Evolutionary conservation across 2,888 invertebrate species (phyloP).

Genomic region (Trissolcus brochymenae): DNA sequence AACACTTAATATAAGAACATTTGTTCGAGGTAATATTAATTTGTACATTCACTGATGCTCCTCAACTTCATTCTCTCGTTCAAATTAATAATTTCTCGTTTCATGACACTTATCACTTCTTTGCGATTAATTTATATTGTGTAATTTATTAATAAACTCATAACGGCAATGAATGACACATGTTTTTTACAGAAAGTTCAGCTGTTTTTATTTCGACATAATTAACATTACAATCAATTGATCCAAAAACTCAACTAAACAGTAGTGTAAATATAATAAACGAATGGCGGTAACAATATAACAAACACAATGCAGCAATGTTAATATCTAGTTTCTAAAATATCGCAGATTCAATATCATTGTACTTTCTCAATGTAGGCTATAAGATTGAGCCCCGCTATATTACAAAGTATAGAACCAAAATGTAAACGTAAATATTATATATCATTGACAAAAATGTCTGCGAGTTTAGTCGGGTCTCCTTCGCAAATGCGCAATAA

Average conservation of each 20-base stretch:
- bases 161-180: too few relatives aligned
- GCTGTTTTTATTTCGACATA: slow-evolving; percentile 71
- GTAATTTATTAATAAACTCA: neutral
- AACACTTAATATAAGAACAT: slow-evolving; percentile 70
- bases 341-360: slow-evolving; percentile 52
- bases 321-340: slow-evolving; percentile 30
- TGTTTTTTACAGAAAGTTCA: slow-evolving; percentile 61
- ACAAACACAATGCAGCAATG: slow-evolving; percentile 17
- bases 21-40: slow-evolving; percentile 2
- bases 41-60: slow-evolving; percentile 3
- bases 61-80: neutral
- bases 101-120: neutral
- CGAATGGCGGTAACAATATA: neutral
- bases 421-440: slow-evolving; percentile 16
- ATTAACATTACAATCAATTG: slow-evolving; percentile 71
- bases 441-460: slow-evolving; percentile 11
- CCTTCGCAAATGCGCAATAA: slow-evolving; percentile 22
- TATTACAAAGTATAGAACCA: slow-evolving; percentile 36
- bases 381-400: slow-evolving; percentile 49
- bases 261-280: too few relatives aligned
- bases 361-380: slow-evolving; percentile 56
- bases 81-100: neutral
- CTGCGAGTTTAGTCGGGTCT: slow-evolving; percentile 20
- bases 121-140: neutral
- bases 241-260: slow-evolving; percentile 10